Percentiles rank a stretch among this genome's conserved stretches.
phyloP scores from a whole-genome alignment of 2,113 vertebrate genomes.

The Cairina moschata region DNA sequence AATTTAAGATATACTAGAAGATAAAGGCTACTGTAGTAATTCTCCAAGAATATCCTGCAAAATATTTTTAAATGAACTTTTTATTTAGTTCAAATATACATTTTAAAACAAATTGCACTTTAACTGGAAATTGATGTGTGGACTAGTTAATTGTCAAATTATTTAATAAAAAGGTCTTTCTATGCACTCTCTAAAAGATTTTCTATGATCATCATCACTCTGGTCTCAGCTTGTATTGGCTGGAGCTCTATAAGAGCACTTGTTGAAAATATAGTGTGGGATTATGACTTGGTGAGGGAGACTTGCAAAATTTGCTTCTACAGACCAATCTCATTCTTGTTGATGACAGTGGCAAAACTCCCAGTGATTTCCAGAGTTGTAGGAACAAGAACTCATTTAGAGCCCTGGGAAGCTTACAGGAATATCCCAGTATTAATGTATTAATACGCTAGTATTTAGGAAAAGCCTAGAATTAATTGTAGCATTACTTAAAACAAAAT shows the following conservation, averaged over 20 bases:
- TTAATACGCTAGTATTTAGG: neutral
- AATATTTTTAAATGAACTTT: neutral
- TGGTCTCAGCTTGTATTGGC: constrained; percentile 44
- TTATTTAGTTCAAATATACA: neutral
- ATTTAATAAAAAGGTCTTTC: constrained; percentile 30
- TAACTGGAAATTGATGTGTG: neutral
- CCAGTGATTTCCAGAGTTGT: constrained; percentile 6
- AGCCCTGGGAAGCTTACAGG: neutral
- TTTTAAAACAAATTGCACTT: neutral
- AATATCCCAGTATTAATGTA: neutral
- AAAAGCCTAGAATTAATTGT: neutral
- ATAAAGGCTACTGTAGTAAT: neutral
- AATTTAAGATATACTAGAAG: neutral
- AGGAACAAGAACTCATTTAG: constrained; percentile 1
- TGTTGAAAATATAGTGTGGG: constrained; percentile 10
- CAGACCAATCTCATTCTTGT: neutral
- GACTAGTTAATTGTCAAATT: constrained; percentile 18
- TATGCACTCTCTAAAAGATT: neutral
- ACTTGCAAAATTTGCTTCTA: neutral
- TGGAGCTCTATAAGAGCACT: constrained; percentile 1
- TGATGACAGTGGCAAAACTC: constrained; percentile 26
- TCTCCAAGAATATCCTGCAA: neutral
- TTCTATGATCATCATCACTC: constrained; percentile 9
- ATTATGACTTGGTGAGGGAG: constrained; percentile 4
- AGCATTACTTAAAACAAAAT: neutral